Base-by-base conservation (phyloP, 2,797 vertebrate genomes). In the Acanthiza pusilla region DNA sequence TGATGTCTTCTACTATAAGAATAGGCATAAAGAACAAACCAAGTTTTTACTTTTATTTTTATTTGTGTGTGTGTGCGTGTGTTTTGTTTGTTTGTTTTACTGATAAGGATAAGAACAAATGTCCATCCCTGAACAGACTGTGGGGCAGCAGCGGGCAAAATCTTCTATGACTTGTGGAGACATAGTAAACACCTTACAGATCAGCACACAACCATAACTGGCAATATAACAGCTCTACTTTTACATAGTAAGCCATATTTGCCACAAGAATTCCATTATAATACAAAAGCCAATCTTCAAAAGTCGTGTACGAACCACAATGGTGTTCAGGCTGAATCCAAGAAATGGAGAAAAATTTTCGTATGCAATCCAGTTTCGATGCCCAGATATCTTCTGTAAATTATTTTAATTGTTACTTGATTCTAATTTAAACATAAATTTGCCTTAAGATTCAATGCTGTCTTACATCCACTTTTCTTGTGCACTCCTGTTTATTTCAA, bases 351-450 rank as follows among this genome's bases (percentile, higher is more conserved):
- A 96, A 97, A 75, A 96, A 93, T 97, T 96, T 97, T 95, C 68
- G 91, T 70, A 87, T 65, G 71, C 68, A 89, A 83, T 91, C 48
- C 68, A 66, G 40, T 85, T 95, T 88, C 67, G 74, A 63, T 83
- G 82, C 79, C 89, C 85, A 92, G 81, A 93, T 94, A 74, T 91
- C 76, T 95, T 93, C 93, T 84, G 19, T 91, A 97, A 96, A 93
- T 88, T 47, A 97, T 95, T 97, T 96, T 95, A 97, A 85, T 96
- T 58, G 54, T 95, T 94, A 93, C 96, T 96, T 97, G 83, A 95
- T 96, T 97, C 66, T 96, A 79, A 94, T 96, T 96, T 96, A 97
- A 97, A 92, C 88, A 95, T 94, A 94, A 97, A 93, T 95, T 97
- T 45, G 96, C 81, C 88, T 88, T 87, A 96, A 95, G 78, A 95